Evolutionary conservation across 2,888 invertebrate genomes (phyloP).

Genomic region (Vesta saturnalis): DNA sequence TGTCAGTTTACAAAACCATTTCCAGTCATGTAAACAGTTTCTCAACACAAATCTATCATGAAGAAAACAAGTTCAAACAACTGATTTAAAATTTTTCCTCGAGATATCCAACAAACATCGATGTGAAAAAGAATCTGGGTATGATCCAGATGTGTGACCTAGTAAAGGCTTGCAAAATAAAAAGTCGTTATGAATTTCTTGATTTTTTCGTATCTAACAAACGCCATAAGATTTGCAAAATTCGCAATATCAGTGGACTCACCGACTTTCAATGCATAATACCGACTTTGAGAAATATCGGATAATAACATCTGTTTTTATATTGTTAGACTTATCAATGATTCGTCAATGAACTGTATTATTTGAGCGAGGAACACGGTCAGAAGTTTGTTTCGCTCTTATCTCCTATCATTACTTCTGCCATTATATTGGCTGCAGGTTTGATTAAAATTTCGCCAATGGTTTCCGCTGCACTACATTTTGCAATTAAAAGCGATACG

Average conservation of each 20-base stretch:
- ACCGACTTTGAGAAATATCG: no score
- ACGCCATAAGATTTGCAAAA: neutral
- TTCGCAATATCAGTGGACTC: neutral
- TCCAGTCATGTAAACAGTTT: neutral
- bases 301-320: conserved; percentile 1
- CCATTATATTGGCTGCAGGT: conserved; percentile 18
- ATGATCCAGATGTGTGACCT: conserved; percentile 4
- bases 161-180: neutral
- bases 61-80: conserved; percentile 18
- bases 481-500: conserved; percentile 16
- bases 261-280: neutral
- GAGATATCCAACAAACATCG: conserved; percentile 14
- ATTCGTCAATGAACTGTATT: conserved; percentile 10
- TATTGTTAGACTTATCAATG: neutral
- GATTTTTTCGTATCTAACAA: conserved; percentile 3
- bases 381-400: conserved; percentile 2
- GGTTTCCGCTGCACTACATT: conserved; percentile 13
- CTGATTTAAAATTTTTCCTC: conserved; percentile 11
- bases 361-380: neutral
- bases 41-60: neutral
- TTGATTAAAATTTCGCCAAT: conserved; percentile 16
- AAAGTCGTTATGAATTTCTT: neutral
- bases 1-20: neutral
- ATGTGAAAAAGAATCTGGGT: neutral
- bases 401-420: conserved; percentile 17